Base-by-base conservation (phyloP, 2,113 vertebrate genomes). In the Nyctereutes procyonoides region DNA sequence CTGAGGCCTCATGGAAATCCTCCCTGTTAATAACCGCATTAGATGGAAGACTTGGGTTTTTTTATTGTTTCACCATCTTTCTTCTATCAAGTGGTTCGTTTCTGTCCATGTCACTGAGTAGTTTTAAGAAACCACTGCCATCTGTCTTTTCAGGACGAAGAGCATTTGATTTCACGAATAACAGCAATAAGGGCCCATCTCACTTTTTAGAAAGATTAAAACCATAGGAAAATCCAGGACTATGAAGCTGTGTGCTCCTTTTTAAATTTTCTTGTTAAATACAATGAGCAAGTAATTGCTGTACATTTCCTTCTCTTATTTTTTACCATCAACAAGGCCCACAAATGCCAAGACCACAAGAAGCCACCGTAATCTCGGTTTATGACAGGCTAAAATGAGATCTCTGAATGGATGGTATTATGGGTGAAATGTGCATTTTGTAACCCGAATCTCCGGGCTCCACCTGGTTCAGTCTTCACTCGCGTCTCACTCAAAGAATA, bases 1-100 rank as follows among this genome's bases (percentile, higher is more conserved):
- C 56, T 58, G 43, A 96, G 55, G 55, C 24, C 56, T 84, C 67
- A 30, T 96, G 88, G 56, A 93, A 69, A 96, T 80, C 9, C 55
- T n/a, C 7, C 35, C 48, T 71, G 56, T 94, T 73, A 83, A 84
- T n/a, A 80, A 24, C 16, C 60, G 28, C 32, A 35, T 74, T 48
- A 38, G 38, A 26, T 38, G 35, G 63, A 26, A 73, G 38, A 60
- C 20, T 3, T n/a, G 20, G n/a, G 6, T 48, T 89, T 96, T 96
- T 96, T 92, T 60, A 48, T 90, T 80, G 65, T 38, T 79, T 94
- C 19, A 51, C 24, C 58, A 84, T n/a, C 43, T 87, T 53, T 56
- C 22, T 73, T 80, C 35, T 53, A 8, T 67, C 28, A 62, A 22
- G 43, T 38, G 48, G 14, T 32, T 86, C 28, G 16, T 89, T 93